Evolutionary conservation across 2,888 invertebrate species (phyloP).

Genomic region (Lymantria monacha): DNA sequence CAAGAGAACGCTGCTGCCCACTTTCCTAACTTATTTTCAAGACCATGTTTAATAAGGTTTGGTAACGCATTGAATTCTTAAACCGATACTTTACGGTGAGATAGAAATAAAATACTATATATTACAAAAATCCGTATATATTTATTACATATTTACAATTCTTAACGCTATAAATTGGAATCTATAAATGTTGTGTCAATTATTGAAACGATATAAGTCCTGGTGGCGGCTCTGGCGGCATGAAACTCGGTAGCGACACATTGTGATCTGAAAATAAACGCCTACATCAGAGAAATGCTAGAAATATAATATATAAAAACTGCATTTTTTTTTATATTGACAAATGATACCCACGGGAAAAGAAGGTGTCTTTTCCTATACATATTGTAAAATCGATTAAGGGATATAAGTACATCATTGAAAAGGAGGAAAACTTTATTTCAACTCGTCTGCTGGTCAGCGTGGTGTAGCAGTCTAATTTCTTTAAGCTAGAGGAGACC

Average conservation of each 20-base stretch:
- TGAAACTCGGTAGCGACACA: constrained; percentile 48
- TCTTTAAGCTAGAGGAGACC: no score
- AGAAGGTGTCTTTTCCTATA: no score
- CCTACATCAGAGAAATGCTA: neutral
- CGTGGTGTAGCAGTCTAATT: no score
- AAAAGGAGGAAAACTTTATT: no score
- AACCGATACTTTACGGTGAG: neutral
- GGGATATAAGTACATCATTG: no score
- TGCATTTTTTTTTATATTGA: no score
- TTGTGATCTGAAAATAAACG: constrained; percentile 48
- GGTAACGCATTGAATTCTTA: neutral
- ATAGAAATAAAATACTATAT: neutral
- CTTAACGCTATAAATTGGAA: neutral
- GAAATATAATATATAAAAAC: neutral
- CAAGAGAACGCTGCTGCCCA: no score
- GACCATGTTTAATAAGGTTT: no score
- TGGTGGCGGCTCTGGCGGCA: constrained; percentile 67
- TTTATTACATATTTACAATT: constrained; percentile 1
- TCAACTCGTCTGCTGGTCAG: no score
- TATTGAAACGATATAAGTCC: constrained; percentile 50
- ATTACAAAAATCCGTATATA: constrained; percentile 4
- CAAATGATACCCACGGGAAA: no score
- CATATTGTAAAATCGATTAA: no score
- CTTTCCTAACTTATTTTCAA: no score
- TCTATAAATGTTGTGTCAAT: neutral